Evolutionary conservation across 2,888 invertebrate genomes (phyloP).

Genomic region (Anarsia innoxiella): DNA sequence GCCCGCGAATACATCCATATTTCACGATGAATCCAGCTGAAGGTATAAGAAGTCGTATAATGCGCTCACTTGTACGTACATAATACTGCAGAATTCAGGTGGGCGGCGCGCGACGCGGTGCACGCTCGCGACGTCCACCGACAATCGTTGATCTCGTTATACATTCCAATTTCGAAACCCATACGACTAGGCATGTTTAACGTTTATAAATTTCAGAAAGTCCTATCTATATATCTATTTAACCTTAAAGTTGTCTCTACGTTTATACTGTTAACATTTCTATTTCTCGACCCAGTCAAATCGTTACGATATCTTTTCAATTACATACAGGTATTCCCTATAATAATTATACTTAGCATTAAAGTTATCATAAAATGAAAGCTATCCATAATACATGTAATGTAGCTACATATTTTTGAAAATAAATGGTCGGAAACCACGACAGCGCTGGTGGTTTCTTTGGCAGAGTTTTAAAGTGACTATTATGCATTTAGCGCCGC

Average conservation of each 20-base stretch:
- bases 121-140: not conserved
- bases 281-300: constrained; percentile 41
- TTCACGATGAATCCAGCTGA: too few relatives aligned
- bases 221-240: constrained; percentile 61
- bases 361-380: constrained; percentile 5
- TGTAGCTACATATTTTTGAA: not conserved
- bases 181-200: constrained; percentile 59
- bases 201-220: constrained; percentile 73
- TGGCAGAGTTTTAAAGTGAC: constrained; percentile 28
- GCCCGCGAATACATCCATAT: too few relatives aligned
- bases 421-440: constrained; percentile 4
- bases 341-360: constrained; percentile 11
- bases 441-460: constrained; percentile 17
- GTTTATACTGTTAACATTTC: constrained; percentile 31
- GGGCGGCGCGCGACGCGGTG: constrained; percentile 11
- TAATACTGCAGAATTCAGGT: constrained; percentile 60
- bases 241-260: too few relatives aligned
- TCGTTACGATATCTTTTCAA: constrained; percentile 24
- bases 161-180: constrained; percentile 35
- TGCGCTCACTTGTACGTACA: too few relatives aligned
- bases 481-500: constrained; percentile 37
- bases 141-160: constrained; percentile 10
- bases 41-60: too few relatives aligned
- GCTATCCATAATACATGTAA: not conserved
- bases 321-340: constrained; percentile 6